phyloP scores from a whole-genome alignment of 2,797 vertebrate genomes.

The Carcharodon carcharias region DNA sequence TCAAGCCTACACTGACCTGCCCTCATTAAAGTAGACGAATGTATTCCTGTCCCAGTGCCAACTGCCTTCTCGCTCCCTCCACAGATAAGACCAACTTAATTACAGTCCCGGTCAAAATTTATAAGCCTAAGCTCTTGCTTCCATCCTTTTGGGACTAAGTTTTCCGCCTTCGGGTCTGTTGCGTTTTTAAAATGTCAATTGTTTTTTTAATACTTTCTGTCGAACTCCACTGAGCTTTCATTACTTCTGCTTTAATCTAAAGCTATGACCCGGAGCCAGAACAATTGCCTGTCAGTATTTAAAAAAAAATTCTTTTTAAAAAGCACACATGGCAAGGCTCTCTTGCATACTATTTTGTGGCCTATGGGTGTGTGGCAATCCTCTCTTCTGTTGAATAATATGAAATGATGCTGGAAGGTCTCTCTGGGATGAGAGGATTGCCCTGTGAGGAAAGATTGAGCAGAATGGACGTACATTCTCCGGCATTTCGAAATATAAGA shows the following conservation, averaged over 20 bases:
- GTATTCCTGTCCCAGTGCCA: not conserved
- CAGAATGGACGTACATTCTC: no score
- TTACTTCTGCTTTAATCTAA: not conserved
- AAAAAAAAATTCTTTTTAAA: not conserved
- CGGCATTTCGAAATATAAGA: no score
- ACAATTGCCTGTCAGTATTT: not conserved
- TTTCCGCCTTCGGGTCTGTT: not conserved
- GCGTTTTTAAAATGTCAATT: not conserved
- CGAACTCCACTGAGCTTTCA: not conserved
- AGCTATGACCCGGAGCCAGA: not conserved
- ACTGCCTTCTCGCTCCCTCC: not conserved
- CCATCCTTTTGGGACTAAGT: not conserved
- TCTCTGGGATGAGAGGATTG: no score
- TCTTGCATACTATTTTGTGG: not conserved
- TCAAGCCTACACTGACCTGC: not conserved
- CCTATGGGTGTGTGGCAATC: not conserved
- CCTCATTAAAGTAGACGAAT: not conserved
- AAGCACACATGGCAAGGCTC: not conserved
- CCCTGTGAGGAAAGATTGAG: no score
- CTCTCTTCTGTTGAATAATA: not conserved
- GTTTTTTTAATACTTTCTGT: conserved; percentile 19
- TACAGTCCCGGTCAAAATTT: not conserved
- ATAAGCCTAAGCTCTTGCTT: not conserved
- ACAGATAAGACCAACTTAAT: not conserved
- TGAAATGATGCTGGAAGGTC: not conserved